A percentile compares a stretch with the other conserved stretches of the same genome.
Conservation (phyloP, 2,797 vertebrate genomes). For the Nyctalus aviator region DNA sequence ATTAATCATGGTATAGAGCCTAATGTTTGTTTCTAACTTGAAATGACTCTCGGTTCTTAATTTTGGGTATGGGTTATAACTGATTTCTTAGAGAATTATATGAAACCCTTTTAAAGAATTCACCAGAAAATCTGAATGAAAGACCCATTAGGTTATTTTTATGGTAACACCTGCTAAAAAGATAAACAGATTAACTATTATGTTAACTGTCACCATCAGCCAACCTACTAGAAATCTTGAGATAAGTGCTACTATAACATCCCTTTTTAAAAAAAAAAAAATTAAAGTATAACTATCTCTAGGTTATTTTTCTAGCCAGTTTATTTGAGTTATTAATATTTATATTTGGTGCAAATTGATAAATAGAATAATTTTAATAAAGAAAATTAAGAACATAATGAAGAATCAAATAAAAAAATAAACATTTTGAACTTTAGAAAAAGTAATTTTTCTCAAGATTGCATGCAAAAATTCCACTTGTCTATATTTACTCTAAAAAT, state of each 20-base stretch:
- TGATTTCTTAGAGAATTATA: constrained; percentile 45
- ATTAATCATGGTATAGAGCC: constrained; percentile 27
- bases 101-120: constrained; percentile 35
- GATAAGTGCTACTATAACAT: not conserved
- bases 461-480: constrained; percentile 50
- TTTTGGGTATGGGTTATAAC: not conserved
- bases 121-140: constrained; percentile 52
- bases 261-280: not conserved
- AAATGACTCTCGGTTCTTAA: constrained; percentile 43
- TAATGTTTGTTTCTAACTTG: constrained; percentile 52
- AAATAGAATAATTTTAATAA: constrained; percentile 64
- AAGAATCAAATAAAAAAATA: constrained; percentile 60
- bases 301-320: constrained; percentile 63
- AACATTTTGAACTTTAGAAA: constrained; percentile 64
- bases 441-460: constrained; percentile 47
- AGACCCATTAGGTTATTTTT: constrained; percentile 60
- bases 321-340: constrained; percentile 55
- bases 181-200: constrained; percentile 37
- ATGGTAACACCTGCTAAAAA: constrained; percentile 30
- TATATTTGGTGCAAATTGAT: constrained; percentile 56
- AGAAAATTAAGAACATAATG: constrained; percentile 62
- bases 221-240: constrained; percentile 26
- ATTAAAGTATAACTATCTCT: constrained; percentile 5
- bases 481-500: constrained; percentile 58
- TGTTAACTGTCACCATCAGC: not conserved